Conservation (phyloP, 35 echinoderm and acorn worm genomes). For the Ophioderma brevispina region DNA sequence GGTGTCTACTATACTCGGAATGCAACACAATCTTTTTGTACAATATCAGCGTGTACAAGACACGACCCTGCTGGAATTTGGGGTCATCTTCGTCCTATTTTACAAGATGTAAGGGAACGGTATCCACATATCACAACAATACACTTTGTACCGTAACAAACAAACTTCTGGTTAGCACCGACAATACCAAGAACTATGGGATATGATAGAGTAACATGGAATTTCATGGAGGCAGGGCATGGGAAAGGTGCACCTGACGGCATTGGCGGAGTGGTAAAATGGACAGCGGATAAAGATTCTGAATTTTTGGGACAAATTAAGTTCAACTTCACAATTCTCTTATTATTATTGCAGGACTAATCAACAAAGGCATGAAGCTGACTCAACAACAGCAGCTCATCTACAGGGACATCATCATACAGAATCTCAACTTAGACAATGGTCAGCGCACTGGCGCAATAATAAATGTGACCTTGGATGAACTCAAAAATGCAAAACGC, state of each 20-base stretch:
- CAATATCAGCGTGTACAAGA: conserved; percentile 9
- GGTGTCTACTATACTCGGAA: background rate
- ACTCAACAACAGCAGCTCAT: too few relatives aligned
- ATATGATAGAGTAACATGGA: conserved; percentile 13
- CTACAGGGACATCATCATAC: too few relatives aligned
- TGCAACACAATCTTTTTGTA: background rate
- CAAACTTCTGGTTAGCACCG: conserved; percentile 49
- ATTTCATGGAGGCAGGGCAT: conserved; percentile 37
- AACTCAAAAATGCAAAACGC: too few relatives aligned
- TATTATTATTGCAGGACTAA: too few relatives aligned
- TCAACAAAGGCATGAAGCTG: too few relatives aligned
- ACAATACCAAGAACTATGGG: conserved; percentile 20
- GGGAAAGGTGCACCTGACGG: conserved; percentile 58
- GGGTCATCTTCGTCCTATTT: background rate
- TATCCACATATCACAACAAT: background rate
- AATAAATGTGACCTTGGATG: too few relatives aligned
- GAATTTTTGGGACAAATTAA: too few relatives aligned
- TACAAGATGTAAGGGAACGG: background rate
- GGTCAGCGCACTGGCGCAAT: too few relatives aligned
- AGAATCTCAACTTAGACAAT: too few relatives aligned
- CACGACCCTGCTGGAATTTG: conserved; percentile 14
- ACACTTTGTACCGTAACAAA: conserved; percentile 48
- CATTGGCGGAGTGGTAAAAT: conserved; percentile 24
- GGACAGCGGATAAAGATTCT: conserved; percentile 40
- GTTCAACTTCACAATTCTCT: too few relatives aligned